These are phyloP conservation scores for Mallateleia sp. DNA, from an alignment of 2,888 invertebrate species.

Conservation along the genomic window DNA sequence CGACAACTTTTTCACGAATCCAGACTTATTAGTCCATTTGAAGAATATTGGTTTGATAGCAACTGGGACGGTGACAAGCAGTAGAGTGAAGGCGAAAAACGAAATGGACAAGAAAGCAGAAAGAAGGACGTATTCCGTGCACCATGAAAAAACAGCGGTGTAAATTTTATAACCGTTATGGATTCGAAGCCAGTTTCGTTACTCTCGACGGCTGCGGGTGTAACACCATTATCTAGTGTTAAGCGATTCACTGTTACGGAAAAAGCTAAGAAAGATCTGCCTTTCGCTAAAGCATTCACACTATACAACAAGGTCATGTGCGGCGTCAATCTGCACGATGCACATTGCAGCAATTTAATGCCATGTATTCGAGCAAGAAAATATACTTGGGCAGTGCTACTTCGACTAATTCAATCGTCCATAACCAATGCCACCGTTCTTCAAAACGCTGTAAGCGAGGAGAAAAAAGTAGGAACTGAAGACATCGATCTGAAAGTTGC, in stretches of 20 bases:
- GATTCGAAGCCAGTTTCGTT: conserved; percentile 73
- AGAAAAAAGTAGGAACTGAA: conserved; percentile 54
- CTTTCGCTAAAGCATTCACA: conserved; percentile 56
- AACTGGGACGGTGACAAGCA: conserved; percentile 65
- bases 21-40: conserved; percentile 74
- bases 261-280: conserved; percentile 45
- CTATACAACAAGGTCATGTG: conserved; percentile 63
- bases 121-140: conserved; percentile 65
- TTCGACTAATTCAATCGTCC: conserved; percentile 33
- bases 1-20: conserved; percentile 68
- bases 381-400: conserved; percentile 51
- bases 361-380: conserved; percentile 49
- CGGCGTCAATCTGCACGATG: conserved; percentile 56
- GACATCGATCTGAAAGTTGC: conserved; percentile 38
- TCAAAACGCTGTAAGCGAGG: not conserved
- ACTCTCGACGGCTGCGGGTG: conserved; percentile 50
- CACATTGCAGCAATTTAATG: conserved; percentile 46
- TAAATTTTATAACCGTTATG: conserved; percentile 66
- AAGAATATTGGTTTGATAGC: conserved; percentile 66
- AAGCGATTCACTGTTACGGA: conserved; percentile 27
- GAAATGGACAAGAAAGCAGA: conserved; percentile 64
- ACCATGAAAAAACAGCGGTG: conserved; percentile 66
- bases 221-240: conserved; percentile 29
- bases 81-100: conserved; percentile 65
- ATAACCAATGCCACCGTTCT: conserved; percentile 32